phyloP scores from a whole-genome alignment of 2,113 vertebrate genomes.

The Spizaetus ornatus region DNA sequence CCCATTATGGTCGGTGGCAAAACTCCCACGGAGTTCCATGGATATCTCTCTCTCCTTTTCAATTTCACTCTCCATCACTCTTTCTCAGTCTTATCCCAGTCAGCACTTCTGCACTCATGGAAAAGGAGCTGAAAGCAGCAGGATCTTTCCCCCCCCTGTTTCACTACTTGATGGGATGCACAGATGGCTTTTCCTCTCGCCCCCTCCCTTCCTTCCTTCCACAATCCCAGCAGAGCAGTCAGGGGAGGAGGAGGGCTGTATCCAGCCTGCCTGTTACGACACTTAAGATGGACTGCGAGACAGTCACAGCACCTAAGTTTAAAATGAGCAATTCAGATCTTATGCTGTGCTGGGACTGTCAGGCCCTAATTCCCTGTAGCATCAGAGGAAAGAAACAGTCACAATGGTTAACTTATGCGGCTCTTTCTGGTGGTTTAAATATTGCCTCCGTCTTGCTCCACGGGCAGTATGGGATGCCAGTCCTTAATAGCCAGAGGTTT shows the following conservation, averaged over 20 bases:
- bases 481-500: background rate
- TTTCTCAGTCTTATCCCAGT: background rate
- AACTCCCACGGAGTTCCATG: background rate
- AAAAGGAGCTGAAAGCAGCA: slow-evolving; percentile 41
- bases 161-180: background rate
- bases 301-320: background rate
- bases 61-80: slow-evolving; percentile 25
- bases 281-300: background rate
- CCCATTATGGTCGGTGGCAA: background rate
- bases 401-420: background rate
- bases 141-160: background rate
- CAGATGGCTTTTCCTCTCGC: slow-evolving; percentile 6
- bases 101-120: background rate
- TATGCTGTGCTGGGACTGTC: background rate
- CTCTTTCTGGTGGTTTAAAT: background rate
- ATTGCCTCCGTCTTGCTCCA: background rate
- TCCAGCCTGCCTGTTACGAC: background rate
- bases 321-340: background rate
- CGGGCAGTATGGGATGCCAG: background rate
- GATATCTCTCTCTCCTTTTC: background rate
- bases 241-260: background rate
- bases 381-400: background rate
- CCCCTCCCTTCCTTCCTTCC: background rate
- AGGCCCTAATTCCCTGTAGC: background rate
- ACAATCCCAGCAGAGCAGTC: background rate